Conservation (phyloP, 2,113 vertebrate species). For the Prietella phreatophila region DNA sequence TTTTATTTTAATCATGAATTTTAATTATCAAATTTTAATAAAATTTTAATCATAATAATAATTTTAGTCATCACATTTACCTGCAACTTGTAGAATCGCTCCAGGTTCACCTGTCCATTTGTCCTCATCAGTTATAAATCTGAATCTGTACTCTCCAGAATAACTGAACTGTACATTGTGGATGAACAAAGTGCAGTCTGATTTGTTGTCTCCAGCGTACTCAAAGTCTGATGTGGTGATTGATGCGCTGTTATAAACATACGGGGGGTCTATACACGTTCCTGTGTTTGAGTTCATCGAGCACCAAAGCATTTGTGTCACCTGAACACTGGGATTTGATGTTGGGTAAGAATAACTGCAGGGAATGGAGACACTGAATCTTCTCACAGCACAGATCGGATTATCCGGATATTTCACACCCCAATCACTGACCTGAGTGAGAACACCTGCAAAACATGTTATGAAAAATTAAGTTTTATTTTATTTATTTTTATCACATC, state of each 20-base stretch:
- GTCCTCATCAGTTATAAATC: neutral
- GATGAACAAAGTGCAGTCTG: constrained; percentile 47
- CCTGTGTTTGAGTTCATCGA: neutral
- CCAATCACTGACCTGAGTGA: neutral
- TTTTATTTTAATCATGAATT: neutral
- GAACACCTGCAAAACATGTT: constrained; percentile 23
- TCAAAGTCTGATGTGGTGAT: neutral
- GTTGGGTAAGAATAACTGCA: constrained; percentile 35
- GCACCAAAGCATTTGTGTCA: constrained; percentile 39
- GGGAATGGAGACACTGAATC: constrained; percentile 34
- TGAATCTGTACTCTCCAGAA: constrained; percentile 44
- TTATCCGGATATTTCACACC: neutral
- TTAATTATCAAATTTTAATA: too few species aligned
- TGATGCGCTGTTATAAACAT: constrained; percentile 28
- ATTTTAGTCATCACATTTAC: too few species aligned
- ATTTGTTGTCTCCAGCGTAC: constrained; percentile 25
- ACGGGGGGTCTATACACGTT: neutral
- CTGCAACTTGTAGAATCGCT: neutral
- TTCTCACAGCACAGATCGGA: constrained; percentile 44
- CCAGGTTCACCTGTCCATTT: neutral
- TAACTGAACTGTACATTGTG: constrained; percentile 21
- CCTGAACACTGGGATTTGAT: fast-evolving
- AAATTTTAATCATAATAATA: too few species aligned
- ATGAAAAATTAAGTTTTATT: neutral
- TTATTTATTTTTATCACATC: neutral